Base-by-base conservation (phyloP, 1,140 invertebrate species). In the Drepana arcuata region DNA sequence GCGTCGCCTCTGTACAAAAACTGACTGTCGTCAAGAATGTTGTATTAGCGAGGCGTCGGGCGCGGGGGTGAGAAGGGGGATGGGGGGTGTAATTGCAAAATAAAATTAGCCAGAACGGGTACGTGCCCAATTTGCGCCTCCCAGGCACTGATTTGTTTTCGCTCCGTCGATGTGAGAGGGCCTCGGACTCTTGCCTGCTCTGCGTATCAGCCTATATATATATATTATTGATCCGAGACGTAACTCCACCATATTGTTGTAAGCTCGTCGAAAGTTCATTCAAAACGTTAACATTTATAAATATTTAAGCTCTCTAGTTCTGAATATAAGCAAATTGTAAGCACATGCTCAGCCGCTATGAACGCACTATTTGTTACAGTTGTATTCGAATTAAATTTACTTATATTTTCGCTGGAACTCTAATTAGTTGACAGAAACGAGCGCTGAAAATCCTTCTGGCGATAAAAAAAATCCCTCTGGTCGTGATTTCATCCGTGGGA, bases 41-140 rank as follows among this genome's bases (percentile, higher is more conserved):
- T 77, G 71, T 77, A 75, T 72, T 73, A 69, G 62, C 57, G 60
- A 40, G 28, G 42, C 43, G 41, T 45, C 32, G 37, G 25, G 23
- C 39, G 30, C 29, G 21, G 44, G 38, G 36, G 41, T 28, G 34
- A 34, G 45, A 36, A 29, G 50, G 48, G 46, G 12, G 62, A 40
- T 23, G 15, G 44, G 50, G 67, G 72, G 71, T 75, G 74, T 82
- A 82, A 82, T 82, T 82, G 78, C 78, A 79, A 82, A 82, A 82
- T 82, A 82, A 82, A 82, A 82, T 82, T 82, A 82, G 78, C 74
- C 71, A 50, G 74, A 81, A 81, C 74, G 68, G 74, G 69, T 79
- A 82, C 78, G 78, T 82, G 74, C 74, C 74, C 78, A 82, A 82
- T 79, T 82, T 79, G 66, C 73, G 74, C 74, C 74, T 75, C 74